Evolutionary conservation across 2,888 invertebrate genomes (phyloP), one percentile per base, ranked within the genome.

Genomic region (Microctonus hyperodae): DNA sequence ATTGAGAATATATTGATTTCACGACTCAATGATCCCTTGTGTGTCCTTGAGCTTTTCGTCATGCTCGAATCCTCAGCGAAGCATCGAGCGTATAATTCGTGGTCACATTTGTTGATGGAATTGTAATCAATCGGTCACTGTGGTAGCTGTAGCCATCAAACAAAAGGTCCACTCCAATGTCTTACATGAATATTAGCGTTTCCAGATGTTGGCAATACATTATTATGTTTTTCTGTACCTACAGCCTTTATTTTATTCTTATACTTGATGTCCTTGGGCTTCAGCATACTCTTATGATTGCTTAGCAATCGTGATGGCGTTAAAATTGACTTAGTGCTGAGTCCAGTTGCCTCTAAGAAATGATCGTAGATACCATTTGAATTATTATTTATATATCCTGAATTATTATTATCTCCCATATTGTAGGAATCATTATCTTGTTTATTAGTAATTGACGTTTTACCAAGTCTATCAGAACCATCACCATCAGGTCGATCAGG

Each of bases 191-290:
- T 78, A 50, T 65, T 63, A 55, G 23, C 57, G 40, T 70, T 75
- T 31, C 75, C 77, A 10, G 77, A 70, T 10, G 71, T 74, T 28
- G 76, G 73, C 10, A 76, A 81, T 22, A 85, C 82, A 37, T 81
- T 79, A 56, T 84, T 85, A 66, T 86, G 84, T 65, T 85, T 84
- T 71, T 87, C 87, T 69, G 85, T 79, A 56, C 85, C 81, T 65
- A 88, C 88, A 77, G 88, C 87, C 74, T 88, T 87, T 72, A 90
- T 89, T 78, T 88, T 90, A 63, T 89, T 90, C 76, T 92, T 87
- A 85, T 92, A 89, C 79, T 92, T 93, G 51, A 93, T 88, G 80
- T 93, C 92, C 82, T 90, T 92, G 67, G 92, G 92, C 78, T 92
- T 92, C 67, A 92, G 82, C 80, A 92, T 90, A 76, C 88, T 90